These are phyloP conservation scores for Rhyacichthys aspro DNA, from an alignment of 2,797 vertebrate genomes.

Conservation along the genomic window DNA sequence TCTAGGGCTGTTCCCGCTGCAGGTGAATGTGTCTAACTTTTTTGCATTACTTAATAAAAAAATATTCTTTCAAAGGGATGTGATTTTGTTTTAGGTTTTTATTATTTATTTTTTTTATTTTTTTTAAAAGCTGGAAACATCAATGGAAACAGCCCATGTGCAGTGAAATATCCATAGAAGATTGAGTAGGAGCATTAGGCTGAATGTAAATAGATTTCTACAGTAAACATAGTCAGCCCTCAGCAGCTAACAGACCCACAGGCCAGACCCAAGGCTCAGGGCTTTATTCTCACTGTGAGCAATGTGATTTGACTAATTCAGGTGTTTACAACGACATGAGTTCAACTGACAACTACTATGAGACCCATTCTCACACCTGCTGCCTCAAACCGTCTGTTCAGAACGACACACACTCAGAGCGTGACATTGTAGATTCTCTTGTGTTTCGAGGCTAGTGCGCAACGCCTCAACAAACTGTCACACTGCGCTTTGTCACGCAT, in stretches of 20 bases:
- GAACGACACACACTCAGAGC: slow-evolving; percentile 10
- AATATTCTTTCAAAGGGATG: too few relatives aligned
- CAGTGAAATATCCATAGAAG: too few relatives aligned
- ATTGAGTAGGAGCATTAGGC: slow-evolving; percentile 12
- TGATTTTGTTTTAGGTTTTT: too few relatives aligned
- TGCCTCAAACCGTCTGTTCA: not conserved
- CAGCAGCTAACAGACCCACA: slow-evolving; percentile 35
- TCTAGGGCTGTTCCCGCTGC: not conserved
- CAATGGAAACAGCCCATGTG: too few relatives aligned
- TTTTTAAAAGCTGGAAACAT: too few relatives aligned
- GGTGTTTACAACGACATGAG: slow-evolving; percentile 31
- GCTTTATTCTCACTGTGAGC: slow-evolving; percentile 51
- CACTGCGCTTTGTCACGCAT: too few relatives aligned
- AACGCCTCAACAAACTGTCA: too few relatives aligned
- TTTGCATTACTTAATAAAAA: too few relatives aligned
- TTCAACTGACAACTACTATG: slow-evolving; percentile 28
- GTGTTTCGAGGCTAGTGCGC: slow-evolving; percentile 20
- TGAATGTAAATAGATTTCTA: slow-evolving; percentile 33
- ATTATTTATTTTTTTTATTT: too few relatives aligned
- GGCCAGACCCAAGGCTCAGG: slow-evolving; percentile 53
- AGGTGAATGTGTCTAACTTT: not conserved
- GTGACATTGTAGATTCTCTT: slow-evolving; percentile 18
- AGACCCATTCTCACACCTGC: slow-evolving; percentile 3
- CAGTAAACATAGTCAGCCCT: slow-evolving; percentile 33
- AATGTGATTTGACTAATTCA: slow-evolving; percentile 57